Conservation (phyloP, 1,140 invertebrate species). For the Aphaenogaster ashmeadi region DNA sequence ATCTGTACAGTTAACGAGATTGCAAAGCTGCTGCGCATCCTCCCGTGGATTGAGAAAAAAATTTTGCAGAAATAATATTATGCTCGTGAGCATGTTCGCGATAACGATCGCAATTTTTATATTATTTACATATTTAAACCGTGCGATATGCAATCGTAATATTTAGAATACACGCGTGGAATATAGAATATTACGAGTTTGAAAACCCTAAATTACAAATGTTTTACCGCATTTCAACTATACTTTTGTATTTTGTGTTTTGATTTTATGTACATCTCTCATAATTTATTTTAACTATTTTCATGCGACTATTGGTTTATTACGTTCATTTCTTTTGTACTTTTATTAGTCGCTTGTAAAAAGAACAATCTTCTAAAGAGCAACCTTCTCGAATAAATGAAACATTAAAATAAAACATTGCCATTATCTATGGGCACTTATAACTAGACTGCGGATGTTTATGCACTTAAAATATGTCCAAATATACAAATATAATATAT, state of each 20-base stretch:
- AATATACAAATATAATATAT: no score
- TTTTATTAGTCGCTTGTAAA: not conserved
- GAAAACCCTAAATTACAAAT: not conserved
- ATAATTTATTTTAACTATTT: no score
- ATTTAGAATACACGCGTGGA: not conserved
- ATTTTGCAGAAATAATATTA: not conserved
- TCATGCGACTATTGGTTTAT: not conserved
- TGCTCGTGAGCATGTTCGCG: not conserved
- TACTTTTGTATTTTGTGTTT: no score
- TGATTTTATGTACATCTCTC: no score
- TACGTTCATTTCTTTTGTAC: not conserved
- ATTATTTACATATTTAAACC: slow-evolving; percentile 17
- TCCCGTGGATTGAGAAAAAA: not conserved
- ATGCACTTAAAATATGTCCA: no score
- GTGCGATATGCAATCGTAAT: not conserved
- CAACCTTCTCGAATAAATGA: not conserved
- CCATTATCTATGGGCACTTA: not conserved
- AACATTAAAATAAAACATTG: not conserved
- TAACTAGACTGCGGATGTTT: no score
- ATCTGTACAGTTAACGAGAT: not conserved
- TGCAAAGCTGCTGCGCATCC: not conserved
- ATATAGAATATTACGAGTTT: not conserved
- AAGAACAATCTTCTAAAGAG: not conserved
- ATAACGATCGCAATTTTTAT: not conserved
- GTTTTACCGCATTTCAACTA: no score